Conservation (phyloP, 2,113 vertebrate species). For the Cyprinodon brontotheroides region DNA sequence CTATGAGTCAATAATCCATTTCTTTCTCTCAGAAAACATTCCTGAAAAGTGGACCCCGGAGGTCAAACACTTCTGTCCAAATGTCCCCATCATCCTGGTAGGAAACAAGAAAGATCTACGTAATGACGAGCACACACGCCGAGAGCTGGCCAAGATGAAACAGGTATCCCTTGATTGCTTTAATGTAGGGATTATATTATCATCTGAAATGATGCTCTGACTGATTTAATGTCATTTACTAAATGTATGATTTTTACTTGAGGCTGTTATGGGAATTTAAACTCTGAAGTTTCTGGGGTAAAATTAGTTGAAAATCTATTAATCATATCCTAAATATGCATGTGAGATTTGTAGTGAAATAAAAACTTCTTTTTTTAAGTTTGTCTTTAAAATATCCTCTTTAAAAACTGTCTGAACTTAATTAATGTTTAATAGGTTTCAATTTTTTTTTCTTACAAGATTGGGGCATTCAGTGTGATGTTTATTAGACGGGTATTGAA, state of each 20-base stretch:
- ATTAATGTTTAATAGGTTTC: too few species aligned
- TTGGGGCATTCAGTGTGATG: too few species aligned
- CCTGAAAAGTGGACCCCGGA: conserved; percentile 99
- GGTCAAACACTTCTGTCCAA: conserved; percentile 99
- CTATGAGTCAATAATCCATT: neutral
- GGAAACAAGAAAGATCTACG: conserved; percentile 99
- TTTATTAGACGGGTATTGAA: too few species aligned
- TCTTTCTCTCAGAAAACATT: conserved; percentile 89
- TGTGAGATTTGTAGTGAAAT: neutral
- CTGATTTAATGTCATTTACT: neutral
- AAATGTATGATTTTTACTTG: neutral
- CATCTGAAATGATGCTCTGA: neutral
- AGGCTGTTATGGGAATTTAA: too few species aligned
- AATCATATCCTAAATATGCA: neutral
- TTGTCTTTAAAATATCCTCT: too few species aligned
- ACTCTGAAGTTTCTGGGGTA: neutral
- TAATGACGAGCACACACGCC: conserved; percentile 96
- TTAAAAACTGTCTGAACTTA: too few species aligned
- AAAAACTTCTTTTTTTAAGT: neutral
- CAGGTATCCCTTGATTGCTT: conserved; percentile 79
- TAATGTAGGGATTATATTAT: neutral
- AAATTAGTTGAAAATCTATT: neutral
- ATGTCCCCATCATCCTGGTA: conserved; percentile 98
- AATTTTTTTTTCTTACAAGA: too few species aligned
- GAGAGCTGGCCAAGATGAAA: conserved; percentile 99